Evolutionary conservation across 1,140 invertebrate species (phyloP).

Genomic region (Hylaeus volcanicus): DNA sequence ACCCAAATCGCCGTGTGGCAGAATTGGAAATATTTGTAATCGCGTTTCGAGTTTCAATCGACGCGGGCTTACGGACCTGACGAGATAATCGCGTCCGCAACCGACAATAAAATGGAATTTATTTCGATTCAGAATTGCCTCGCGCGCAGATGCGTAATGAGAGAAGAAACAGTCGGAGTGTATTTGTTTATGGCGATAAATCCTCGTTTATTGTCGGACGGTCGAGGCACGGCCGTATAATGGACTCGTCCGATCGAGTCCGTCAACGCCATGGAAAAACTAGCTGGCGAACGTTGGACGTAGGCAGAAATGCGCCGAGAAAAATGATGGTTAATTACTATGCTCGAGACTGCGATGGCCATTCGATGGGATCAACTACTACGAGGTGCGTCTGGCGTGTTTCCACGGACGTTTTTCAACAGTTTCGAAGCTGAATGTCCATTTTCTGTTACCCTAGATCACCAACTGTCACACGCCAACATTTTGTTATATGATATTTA

Average conservation of each 20-base stretch:
- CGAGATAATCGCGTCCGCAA: slow-evolving; percentile 49
- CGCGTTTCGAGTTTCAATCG: not conserved
- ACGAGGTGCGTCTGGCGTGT: not conserved
- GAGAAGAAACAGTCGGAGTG: slow-evolving; percentile 37
- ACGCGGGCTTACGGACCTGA: slow-evolving; percentile 1
- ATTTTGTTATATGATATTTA: too few species aligned
- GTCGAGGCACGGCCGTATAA: slow-evolving; percentile 29
- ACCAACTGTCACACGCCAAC: too few species aligned
- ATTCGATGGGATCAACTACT: slow-evolving; percentile 41
- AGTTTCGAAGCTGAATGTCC: too few species aligned
- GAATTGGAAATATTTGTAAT: slow-evolving; percentile 7
- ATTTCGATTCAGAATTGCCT: slow-evolving; percentile 53
- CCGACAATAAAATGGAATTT: slow-evolving; percentile 53
- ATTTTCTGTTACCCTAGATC: too few species aligned
- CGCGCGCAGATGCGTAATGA: slow-evolving; percentile 50
- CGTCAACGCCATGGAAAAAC: slow-evolving; percentile 31
- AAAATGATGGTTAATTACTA: slow-evolving; percentile 45
- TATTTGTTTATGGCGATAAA: slow-evolving; percentile 60
- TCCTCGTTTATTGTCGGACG: slow-evolving; percentile 46
- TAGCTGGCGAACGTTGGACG: not conserved
- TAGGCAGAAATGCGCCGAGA: not conserved
- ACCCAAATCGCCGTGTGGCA: not conserved
- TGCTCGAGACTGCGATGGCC: not conserved
- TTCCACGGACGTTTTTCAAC: too few species aligned
- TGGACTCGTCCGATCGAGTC: slow-evolving; percentile 12